phyloP scores from a whole-genome alignment of 2,113 vertebrate species.

The Solea senegalensis region DNA sequence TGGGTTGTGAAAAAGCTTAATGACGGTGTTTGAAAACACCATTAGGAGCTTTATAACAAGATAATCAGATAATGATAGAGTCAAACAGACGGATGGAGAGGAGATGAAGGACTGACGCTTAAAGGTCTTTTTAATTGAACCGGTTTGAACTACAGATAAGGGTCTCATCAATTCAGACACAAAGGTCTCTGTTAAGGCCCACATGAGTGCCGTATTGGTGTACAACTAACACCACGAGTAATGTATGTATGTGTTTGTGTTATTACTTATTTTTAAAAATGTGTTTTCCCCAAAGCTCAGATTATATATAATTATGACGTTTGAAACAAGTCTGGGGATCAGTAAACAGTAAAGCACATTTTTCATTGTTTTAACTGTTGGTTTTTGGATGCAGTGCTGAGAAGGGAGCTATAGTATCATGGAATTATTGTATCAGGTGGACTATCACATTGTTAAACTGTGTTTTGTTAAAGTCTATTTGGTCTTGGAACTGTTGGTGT shows the following conservation, averaged over 20 bases:
- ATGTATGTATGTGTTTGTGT: neutral
- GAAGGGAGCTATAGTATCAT: no score
- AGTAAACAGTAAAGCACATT: no score
- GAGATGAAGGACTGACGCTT: conserved; percentile 44
- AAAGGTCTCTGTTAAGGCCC: conserved; percentile 19
- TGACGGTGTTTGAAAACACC: conserved; percentile 28
- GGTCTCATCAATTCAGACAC: conserved; percentile 62
- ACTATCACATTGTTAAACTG: neutral
- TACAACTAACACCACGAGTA: conserved; percentile 12
- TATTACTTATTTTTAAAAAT: neutral
- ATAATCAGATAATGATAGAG: conserved; percentile 52
- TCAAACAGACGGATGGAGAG: conserved; percentile 50
- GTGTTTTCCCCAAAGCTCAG: no score
- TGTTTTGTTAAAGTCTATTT: neutral
- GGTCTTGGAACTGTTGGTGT: neutral
- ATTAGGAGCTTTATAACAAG: conserved; percentile 39
- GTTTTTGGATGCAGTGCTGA: no score
- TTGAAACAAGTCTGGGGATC: no score
- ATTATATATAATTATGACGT: no score
- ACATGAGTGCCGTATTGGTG: conserved; percentile 9
- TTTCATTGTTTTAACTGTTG: no score
- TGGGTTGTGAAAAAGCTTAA: conserved; percentile 35
- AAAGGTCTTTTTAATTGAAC: conserved; percentile 62
- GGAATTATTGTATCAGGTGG: no score
- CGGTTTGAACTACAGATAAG: conserved; percentile 44